A percentile compares a stretch with the other conserved stretches of the same genome.
phyloP scores from a whole-genome alignment of 2,888 invertebrate genomes.

The Lottia scabra region DNA sequence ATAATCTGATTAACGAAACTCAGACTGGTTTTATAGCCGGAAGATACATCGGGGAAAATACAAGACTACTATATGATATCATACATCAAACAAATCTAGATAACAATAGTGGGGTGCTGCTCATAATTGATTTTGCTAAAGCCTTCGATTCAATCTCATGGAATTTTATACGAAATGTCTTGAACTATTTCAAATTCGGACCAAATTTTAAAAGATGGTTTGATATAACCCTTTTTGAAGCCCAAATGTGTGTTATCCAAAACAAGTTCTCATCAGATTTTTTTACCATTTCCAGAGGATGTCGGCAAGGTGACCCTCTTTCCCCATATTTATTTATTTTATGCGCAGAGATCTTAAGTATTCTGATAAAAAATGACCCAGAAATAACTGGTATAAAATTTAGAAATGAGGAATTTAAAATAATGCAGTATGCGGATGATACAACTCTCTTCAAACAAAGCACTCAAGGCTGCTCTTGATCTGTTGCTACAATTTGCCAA shows the following conservation, averaged over 20 bases:
- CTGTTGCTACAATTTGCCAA: too few relatives aligned
- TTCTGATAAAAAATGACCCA: constrained; percentile 9
- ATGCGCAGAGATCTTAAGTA: constrained; percentile 8
- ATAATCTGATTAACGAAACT: not conserved
- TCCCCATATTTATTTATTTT: not conserved
- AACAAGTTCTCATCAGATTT: not conserved
- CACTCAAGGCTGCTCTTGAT: not conserved
- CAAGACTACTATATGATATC: constrained; percentile 4
- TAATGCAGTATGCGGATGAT: constrained; percentile 18
- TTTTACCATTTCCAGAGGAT: too few relatives aligned
- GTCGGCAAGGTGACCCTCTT: constrained; percentile 19
- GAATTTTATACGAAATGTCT: constrained; percentile 1
- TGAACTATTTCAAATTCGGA: constrained; percentile 7
- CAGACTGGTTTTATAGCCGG: constrained; percentile 5
- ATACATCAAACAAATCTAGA: constrained; percentile 1
- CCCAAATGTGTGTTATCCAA: not conserved
- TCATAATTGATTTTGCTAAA: constrained; percentile 11
- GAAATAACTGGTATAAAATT: constrained; percentile 12
- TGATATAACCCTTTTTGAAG: not conserved
- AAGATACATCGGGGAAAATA: constrained; percentile 7
- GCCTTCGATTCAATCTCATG: constrained; percentile 1
- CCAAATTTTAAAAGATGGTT: too few relatives aligned
- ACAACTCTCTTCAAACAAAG: constrained; percentile 10
- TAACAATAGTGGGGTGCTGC: not conserved
- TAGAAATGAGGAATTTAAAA: not conserved